A percentile compares a stretch with the other conserved stretches of the same genome.
phyloP scores from a whole-genome alignment of 2,888 invertebrate genomes.

The Cylindroiulus punctatus region DNA sequence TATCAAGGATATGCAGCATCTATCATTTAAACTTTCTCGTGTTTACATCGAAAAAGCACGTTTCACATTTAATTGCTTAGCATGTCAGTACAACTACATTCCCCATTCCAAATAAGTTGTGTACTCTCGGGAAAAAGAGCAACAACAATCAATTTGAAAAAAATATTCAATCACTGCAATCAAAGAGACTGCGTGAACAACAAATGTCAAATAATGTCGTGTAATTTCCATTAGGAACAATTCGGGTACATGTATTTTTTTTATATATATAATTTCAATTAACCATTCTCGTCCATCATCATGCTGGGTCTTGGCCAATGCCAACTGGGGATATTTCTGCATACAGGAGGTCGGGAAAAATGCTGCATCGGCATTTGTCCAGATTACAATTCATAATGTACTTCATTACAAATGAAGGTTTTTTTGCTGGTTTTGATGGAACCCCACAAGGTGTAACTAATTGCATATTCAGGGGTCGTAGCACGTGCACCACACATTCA shows the following conservation, averaged over 20 bases:
- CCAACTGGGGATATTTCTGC: background rate
- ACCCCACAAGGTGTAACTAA: constrained; percentile 43
- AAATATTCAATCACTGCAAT: background rate
- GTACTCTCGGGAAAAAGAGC: background rate
- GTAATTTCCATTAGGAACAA: background rate
- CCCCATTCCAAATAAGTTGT: background rate
- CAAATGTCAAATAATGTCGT: background rate
- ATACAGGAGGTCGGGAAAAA: background rate
- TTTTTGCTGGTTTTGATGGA: constrained; percentile 11
- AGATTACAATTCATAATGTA: constrained; percentile 7
- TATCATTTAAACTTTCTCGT: background rate
- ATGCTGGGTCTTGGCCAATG: constrained; percentile 4
- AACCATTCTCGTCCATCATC: background rate
- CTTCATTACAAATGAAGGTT: background rate
- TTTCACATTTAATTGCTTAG: background rate
- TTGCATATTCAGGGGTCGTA: constrained; percentile 22
- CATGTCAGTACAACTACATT: background rate
- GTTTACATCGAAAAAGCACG: constrained; percentile 14
- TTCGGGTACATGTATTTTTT: background rate
- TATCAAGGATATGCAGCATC: background rate
- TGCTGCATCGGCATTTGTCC: constrained; percentile 40
- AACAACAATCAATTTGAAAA: background rate
- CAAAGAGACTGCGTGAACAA: background rate
- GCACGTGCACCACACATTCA: constrained; percentile 38
- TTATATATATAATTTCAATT: constrained; percentile 3